Evolutionary conservation across 1,140 invertebrate genomes (phyloP).

Genomic region (Oedothorax gibbosus): DNA sequence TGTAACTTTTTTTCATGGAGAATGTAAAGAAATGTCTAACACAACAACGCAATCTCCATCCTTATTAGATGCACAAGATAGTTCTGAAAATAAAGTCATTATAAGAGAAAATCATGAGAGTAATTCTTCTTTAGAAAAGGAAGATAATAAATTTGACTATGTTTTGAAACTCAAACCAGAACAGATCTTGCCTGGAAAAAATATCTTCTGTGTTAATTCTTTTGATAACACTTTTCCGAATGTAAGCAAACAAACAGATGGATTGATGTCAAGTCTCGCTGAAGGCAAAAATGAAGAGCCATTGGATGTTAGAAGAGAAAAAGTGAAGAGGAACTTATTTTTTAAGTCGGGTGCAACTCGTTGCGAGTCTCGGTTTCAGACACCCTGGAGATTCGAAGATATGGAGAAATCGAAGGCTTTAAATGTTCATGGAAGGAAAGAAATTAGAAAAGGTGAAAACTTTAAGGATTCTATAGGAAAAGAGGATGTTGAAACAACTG

Average conservation of each 20-base stretch:
- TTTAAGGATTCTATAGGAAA: neutral
- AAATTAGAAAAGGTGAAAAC: neutral
- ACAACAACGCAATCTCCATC: no score
- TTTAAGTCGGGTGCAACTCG: slow-evolving; percentile 24
- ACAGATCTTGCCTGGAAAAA: neutral
- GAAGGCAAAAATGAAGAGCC: neutral
- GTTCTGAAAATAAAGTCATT: neutral
- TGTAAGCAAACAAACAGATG: no score
- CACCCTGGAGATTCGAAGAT: slow-evolving; percentile 15
- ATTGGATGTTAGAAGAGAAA: neutral
- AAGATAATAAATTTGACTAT: slow-evolving; percentile 20
- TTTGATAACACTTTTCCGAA: no score
- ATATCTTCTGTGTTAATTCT: no score
- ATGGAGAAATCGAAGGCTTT: no score
- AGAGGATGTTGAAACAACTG: neutral
- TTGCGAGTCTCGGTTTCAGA: neutral
- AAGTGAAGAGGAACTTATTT: neutral
- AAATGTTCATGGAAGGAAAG: neutral
- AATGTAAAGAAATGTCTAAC: no score
- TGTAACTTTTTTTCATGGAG: no score
- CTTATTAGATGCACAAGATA: no score
- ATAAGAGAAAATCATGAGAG: neutral
- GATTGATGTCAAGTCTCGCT: no score
- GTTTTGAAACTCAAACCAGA: slow-evolving; percentile 6
- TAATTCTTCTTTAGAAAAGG: neutral